Conservation (phyloP, 1,140 invertebrate species). For the Agrypnia vestita region DNA sequence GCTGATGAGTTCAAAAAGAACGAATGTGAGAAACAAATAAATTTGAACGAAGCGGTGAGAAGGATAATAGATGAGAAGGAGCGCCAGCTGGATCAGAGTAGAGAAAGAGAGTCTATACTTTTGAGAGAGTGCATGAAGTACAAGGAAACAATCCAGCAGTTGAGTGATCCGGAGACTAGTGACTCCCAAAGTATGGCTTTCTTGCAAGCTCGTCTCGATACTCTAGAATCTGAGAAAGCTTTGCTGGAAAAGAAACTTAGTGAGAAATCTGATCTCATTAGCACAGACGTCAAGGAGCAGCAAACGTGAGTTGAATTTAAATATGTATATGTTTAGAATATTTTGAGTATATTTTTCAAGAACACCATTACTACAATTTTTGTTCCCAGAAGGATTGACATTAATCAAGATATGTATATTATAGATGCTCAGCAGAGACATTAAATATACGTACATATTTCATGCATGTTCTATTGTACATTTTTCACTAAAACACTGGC, state of each 20-base stretch:
- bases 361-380: too few species aligned
- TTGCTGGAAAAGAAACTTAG: slow-evolving; percentile 65
- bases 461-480: neutral
- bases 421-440: too few species aligned
- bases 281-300: slow-evolving; percentile 45
- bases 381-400: too few species aligned
- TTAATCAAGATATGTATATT: too few species aligned
- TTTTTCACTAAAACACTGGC: too few species aligned
- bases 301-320: slow-evolving; percentile 43
- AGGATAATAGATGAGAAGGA: slow-evolving; percentile 83
- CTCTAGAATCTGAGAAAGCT: slow-evolving; percentile 75
- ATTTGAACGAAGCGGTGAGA: slow-evolving; percentile 77
- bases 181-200: slow-evolving; percentile 67
- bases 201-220: slow-evolving; percentile 71
- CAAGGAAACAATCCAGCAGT: slow-evolving; percentile 76
- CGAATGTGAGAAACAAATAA: slow-evolving; percentile 74
- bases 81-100: slow-evolving; percentile 79
- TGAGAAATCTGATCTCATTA: slow-evolving; percentile 12
- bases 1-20: slow-evolving; percentile 73
- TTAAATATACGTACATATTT: too few species aligned
- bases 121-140: slow-evolving; percentile 78
- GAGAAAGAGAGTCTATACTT: slow-evolving; percentile 76
- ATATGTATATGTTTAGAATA: too few species aligned
- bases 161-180: slow-evolving; percentile 74
- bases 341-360: too few species aligned